Base-by-base conservation (phyloP, 2,797 vertebrate species). In the Babyrousa celebensis region DNA sequence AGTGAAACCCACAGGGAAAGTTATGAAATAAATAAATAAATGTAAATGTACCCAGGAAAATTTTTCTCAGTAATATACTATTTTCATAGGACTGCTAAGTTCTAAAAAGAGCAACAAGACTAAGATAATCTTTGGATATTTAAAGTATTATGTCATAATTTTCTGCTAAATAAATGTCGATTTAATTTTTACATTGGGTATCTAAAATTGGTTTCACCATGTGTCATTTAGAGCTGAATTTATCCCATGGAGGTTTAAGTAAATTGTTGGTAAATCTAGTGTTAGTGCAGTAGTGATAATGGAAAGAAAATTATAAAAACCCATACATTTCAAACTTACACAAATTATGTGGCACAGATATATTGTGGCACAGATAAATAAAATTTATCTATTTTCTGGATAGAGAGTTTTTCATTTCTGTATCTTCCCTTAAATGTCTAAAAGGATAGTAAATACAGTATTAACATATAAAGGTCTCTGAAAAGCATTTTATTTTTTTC, bases 41-140 rank as follows among this genome's bases (percentile, higher is more conserved):
- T 85, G 21, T 68, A 72, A 94, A 70, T 67, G 32, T 27, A 86
- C 40, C 67, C n/a, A 67, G 29, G 32, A 83, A 17, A 92, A 56
- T 74, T 68, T 63, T 94, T 93, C n/a, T 87, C 36, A 91, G 48
- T 74, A 43, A 43, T 85, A 23, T 92, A 52, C 36, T 85, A 93
- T 93, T 93, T 96, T 92, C 29, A 74, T 58, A 86, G 40, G 15
- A 17, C 20, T 75, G 43, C 75, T 85, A 68, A 87, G 18, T 95
- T 96, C 48, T 83, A 27, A 93, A 93, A 96, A 91, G 3, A 95
- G 54, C 43, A 89, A 82, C n/a, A 85, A 67, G 94, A 48, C 52
- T 80, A 86, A 97, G 97, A 91, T 96, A 91, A 91, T 68, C n/a
- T 18, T 92, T 87, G 58, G 48, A 91, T 95, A 91, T 95, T 93